Evolutionary conservation across 2,797 vertebrate species (phyloP).

Genomic region (Euthynnus affinis): DNA sequence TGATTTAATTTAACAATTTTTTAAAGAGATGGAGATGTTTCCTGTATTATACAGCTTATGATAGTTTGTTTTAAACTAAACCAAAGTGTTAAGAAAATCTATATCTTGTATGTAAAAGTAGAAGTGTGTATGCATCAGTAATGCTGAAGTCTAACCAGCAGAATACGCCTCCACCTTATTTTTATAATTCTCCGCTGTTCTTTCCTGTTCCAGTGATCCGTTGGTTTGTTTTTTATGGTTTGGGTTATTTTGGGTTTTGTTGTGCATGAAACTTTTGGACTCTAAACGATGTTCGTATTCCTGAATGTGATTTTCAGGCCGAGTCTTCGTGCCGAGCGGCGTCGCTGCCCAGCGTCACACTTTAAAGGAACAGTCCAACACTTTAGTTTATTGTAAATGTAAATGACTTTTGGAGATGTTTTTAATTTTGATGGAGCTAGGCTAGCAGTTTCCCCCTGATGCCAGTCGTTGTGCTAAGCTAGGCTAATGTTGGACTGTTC

Average conservation of each 20-base stretch:
- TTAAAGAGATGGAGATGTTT: conserved; percentile 85
- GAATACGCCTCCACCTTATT: conserved; percentile 77
- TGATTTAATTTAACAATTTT: conserved; percentile 87
- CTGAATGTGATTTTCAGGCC: conserved; percentile 41
- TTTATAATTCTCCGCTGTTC: conserved; percentile 76
- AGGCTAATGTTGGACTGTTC: conserved; percentile 17
- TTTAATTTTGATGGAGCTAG: not conserved
- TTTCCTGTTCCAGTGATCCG: conserved; percentile 39
- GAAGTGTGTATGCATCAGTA: conserved; percentile 76
- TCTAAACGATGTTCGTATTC: conserved; percentile 28
- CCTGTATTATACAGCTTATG: conserved; percentile 75
- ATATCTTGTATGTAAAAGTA: conserved; percentile 80
- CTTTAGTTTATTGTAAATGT: conserved; percentile 2
- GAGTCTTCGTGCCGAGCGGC: conserved; percentile 7
- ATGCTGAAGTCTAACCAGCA: conserved; percentile 78
- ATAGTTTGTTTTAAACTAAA: conserved; percentile 86
- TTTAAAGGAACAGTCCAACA: conserved; percentile 3
- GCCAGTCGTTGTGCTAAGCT: conserved; percentile 29
- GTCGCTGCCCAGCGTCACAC: not conserved
- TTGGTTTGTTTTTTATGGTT: conserved; percentile 34
- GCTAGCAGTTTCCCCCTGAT: not conserved
- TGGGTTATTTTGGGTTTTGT: conserved; percentile 10
- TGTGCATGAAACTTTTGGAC: conserved; percentile 75
- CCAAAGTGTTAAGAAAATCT: conserved; percentile 85
- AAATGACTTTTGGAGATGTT: not conserved